These are phyloP conservation scores for Machimus rusticus DNA, from an alignment of 2,888 invertebrate genomes.

Conservation along the genomic window DNA sequence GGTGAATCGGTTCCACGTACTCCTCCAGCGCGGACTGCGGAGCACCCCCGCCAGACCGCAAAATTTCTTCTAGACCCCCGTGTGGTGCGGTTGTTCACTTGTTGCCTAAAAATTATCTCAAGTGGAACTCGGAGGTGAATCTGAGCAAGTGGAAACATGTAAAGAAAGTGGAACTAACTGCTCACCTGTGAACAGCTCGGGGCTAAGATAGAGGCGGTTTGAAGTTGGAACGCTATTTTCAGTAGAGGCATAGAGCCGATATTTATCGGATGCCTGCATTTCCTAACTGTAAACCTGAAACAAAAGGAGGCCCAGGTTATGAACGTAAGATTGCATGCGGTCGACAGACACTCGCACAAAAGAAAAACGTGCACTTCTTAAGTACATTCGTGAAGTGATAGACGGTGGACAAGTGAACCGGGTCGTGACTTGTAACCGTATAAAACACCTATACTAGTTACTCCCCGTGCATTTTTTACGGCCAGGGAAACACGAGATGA, in stretches of 20 bases:
- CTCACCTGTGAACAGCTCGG: not conserved
- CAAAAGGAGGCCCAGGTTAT: conserved; percentile 3
- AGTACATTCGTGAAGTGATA: conserved; percentile 8
- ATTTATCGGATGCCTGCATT: not conserved
- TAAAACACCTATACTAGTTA: not conserved
- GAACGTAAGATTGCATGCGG: not conserved
- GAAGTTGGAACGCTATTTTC: not conserved
- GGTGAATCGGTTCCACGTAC: not conserved
- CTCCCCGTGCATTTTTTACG: not conserved
- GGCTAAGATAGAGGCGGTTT: not conserved
- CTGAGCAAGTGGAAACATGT: not conserved
- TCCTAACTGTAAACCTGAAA: conserved; percentile 5
- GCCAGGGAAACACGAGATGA: not conserved
- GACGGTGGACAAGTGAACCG: conserved; percentile 22
- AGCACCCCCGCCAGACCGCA: not conserved
- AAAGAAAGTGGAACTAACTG: conserved; percentile 23
- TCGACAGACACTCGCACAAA: not conserved
- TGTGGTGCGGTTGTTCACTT: not conserved
- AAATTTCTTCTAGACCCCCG: not conserved
- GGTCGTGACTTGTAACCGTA: not conserved
- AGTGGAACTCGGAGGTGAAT: conserved; percentile 17
- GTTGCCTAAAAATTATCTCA: conserved; percentile 13
- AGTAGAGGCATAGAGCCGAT: not conserved
- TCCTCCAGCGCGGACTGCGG: too few relatives aligned
- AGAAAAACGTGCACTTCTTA: not conserved